A percentile compares a stretch with the other conserved stretches of the same genome.
Conservation (phyloP, 2,113 vertebrate species). For the Capreolus pygargus region DNA sequence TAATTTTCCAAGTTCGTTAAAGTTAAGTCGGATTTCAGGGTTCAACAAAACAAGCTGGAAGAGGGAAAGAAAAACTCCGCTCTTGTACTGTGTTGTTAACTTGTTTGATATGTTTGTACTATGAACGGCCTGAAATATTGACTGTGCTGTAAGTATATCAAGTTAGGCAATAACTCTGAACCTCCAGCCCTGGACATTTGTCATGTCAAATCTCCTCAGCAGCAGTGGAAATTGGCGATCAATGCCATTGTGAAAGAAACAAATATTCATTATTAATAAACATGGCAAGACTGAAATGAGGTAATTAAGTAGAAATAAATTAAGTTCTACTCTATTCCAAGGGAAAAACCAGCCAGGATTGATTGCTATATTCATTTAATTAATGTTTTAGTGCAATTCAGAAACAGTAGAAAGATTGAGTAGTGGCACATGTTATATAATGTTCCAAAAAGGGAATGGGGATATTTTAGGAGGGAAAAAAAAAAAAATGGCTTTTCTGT, state of each 20-base stretch:
- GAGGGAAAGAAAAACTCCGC: slow-evolving; percentile 46
- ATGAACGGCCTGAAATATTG: slow-evolving; percentile 75
- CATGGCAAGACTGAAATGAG: slow-evolving; percentile 41
- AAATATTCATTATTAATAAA: slow-evolving; percentile 76
- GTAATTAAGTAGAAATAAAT: slow-evolving; percentile 73
- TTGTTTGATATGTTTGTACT: slow-evolving; percentile 69
- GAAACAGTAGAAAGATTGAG: slow-evolving; percentile 45
- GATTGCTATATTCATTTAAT: slow-evolving; percentile 60
- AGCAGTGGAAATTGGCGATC: slow-evolving; percentile 71
- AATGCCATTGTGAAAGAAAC: slow-evolving; percentile 66
- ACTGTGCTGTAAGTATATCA: slow-evolving; percentile 68
- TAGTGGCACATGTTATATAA: not conserved
- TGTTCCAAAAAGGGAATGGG: not conserved
- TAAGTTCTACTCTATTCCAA: slow-evolving; percentile 46
- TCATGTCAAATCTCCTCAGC: slow-evolving; percentile 57
- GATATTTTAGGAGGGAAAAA: not conserved
- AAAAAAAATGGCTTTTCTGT: not conserved
- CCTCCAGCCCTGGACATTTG: slow-evolving; percentile 55
- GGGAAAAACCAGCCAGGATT: slow-evolving; percentile 23
- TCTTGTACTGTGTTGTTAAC: slow-evolving; percentile 66
- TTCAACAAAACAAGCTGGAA: slow-evolving; percentile 48
- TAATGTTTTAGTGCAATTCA: slow-evolving; percentile 41
- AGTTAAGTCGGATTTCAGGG: slow-evolving; percentile 58
- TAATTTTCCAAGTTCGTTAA: slow-evolving; percentile 69
- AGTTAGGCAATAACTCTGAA: slow-evolving; percentile 65